Base-by-base conservation (phyloP, 2,797 vertebrate species). In the Synaphobranchus kaupii region DNA sequence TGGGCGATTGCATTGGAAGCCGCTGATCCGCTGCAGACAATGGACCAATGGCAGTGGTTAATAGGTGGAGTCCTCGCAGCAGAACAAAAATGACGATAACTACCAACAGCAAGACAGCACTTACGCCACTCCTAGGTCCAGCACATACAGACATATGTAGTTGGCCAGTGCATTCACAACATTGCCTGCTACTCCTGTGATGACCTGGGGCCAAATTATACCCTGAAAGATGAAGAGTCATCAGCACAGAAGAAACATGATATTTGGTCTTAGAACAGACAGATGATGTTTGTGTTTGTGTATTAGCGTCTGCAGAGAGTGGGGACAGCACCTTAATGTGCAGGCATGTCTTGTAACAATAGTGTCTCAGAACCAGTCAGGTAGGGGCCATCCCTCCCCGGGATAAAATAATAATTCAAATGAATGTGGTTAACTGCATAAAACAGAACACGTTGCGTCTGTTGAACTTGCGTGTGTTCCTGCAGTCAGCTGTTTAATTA, bases 41-140 rank as follows among this genome's bases (percentile, higher is more conserved):
- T 7, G 87, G 68, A 87, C 22, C 78, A 48, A 86, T 25, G n/a
- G 15, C 28, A 31, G 8, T 12, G 12, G 54, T 28, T 39, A 47
- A 31, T 3, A 39, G 85, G 71, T 9, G 6, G 20, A 86, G 8
- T 15, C 31, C 50, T 31, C 22, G 15, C 47, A 78, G 25, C 68
- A 78, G 84, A 60, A 66, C 31, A n/a, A 63, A 28, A 82, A 85
- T 7, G 50, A 47, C 50, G 68, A 6, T 39, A 80, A 25, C 7
- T 44, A 66, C 9, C 31, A 81, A 15, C 8, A 56, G n/a, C 48
- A 86, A 76, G 58, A 54, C 48, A 89, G 17, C 86, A 98, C 98
- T 99, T 94, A 99, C 98, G 95, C 94, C 82, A 99, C 92, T 15
- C 98, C 97, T 89, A 99, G 86, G 22, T 97, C 88, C 92, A 99